A percentile compares a stretch with the other conserved stretches of the same genome.
phyloP scores from a whole-genome alignment of 2,797 vertebrate genomes.

The Spinus pinus region DNA sequence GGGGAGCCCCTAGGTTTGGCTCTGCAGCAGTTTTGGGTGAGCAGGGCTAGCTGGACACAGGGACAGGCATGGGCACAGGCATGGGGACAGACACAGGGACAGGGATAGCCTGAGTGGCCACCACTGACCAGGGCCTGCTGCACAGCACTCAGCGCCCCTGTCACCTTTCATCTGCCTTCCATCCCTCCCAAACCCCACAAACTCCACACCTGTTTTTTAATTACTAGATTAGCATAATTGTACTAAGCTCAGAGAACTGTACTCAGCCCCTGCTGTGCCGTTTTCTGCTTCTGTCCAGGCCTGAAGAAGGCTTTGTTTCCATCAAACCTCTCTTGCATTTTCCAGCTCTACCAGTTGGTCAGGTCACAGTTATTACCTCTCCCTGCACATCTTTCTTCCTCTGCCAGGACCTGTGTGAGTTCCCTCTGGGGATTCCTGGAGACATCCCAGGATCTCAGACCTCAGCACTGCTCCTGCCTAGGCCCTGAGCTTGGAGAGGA shows the following conservation, averaged over 20 bases:
- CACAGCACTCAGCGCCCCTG: background rate
- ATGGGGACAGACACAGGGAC: background rate
- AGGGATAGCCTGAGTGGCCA: background rate
- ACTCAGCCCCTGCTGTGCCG: background rate
- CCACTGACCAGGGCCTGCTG: background rate
- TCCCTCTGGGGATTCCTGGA: background rate
- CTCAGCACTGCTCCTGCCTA: rapidly evolving
- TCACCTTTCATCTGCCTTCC: background rate
- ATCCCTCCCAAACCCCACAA: background rate
- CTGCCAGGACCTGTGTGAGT: constrained; percentile 56
- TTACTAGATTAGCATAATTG: background rate
- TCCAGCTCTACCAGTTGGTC: constrained; percentile 60
- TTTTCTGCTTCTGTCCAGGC: background rate
- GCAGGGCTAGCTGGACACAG: background rate
- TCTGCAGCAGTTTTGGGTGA: background rate
- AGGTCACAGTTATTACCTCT: constrained; percentile 28
- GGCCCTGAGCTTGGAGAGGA: background rate
- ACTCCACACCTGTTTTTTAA: background rate
- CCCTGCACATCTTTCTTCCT: constrained; percentile 50
- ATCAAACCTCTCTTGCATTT: constrained; percentile 20
- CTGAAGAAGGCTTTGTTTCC: constrained; percentile 38
- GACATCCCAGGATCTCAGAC: background rate
- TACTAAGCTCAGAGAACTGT: background rate
- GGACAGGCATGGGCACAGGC: background rate
- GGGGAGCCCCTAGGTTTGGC: background rate